Evolutionary conservation across 2,797 vertebrate species (phyloP).

Genomic region (Falco columbarius): DNA sequence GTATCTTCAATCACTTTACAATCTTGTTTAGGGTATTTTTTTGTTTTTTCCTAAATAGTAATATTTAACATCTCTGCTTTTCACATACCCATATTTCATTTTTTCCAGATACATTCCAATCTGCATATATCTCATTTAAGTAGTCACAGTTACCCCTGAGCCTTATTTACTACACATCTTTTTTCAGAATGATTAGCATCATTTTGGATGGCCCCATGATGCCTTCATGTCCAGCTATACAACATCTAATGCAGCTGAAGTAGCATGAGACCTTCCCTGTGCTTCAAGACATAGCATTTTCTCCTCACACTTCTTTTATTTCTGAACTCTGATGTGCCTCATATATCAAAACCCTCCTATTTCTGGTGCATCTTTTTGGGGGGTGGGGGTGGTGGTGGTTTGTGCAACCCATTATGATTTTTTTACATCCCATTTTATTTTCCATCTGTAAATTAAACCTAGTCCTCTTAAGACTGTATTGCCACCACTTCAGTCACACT

Average conservation of each 20-base stretch:
- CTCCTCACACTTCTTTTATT: background rate
- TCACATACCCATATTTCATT: background rate
- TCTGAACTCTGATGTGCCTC: background rate
- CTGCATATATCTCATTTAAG: slow-evolving; percentile 20
- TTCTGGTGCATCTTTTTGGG: background rate
- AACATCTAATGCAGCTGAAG: background rate
- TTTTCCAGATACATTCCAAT: background rate
- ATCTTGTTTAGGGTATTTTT: slow-evolving; percentile 22
- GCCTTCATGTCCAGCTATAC: background rate
- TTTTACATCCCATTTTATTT: background rate
- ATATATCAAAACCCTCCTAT: background rate
- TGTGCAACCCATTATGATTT: background rate
- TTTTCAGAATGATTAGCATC: slow-evolving; percentile 22
- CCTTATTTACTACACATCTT: background rate
- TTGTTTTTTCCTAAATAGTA: background rate
- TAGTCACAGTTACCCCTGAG: background rate
- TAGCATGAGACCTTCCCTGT: background rate
- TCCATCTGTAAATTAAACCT: background rate
- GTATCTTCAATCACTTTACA: slow-evolving; percentile 37
- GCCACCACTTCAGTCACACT: background rate
- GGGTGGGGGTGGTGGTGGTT: no score
- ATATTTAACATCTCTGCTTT: slow-evolving; percentile 37
- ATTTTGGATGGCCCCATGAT: background rate
- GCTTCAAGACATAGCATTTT: background rate
- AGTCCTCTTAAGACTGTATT: background rate